Evolutionary conservation across 2,888 invertebrate species (phyloP).

Genomic region (Acanthoscelides obtectus): DNA sequence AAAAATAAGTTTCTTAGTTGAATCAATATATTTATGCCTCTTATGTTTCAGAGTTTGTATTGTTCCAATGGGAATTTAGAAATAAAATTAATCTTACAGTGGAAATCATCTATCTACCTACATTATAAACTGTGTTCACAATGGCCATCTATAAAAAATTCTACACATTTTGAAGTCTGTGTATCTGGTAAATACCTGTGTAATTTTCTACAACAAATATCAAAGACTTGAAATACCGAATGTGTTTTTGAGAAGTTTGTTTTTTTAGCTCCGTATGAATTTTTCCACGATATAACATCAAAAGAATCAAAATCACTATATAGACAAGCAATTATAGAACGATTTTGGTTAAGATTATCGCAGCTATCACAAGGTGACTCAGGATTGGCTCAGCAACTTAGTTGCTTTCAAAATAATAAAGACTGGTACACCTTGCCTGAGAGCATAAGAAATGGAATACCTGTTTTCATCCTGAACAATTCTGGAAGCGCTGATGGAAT

Average conservation of each 20-base stretch:
- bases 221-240: background rate
- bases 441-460: constrained; percentile 64
- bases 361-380: constrained; percentile 62
- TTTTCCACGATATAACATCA: constrained; percentile 68
- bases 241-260: background rate
- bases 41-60: constrained; percentile 48
- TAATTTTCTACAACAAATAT: background rate
- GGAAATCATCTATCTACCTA: constrained; percentile 67
- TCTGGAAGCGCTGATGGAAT: constrained; percentile 34
- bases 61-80: constrained; percentile 55
- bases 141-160: constrained; percentile 53
- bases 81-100: constrained; percentile 62
- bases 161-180: constrained; percentile 43
- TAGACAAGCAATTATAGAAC: constrained; percentile 60
- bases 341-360: constrained; percentile 62
- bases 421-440: constrained; percentile 66
- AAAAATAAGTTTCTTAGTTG: constrained; percentile 8
- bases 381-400: constrained; percentile 62
- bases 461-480: constrained; percentile 55
- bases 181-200: constrained; percentile 37
- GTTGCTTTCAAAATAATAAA: constrained; percentile 57
- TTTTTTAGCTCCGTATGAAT: constrained; percentile 61
- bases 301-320: constrained; percentile 60
- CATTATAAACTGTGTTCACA: constrained; percentile 60
- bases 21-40: constrained; percentile 1